Evolutionary conservation across 1,140 invertebrate species (phyloP), one percentile per base, ranked within the genome.

Genomic region (Psix sp.): DNA sequence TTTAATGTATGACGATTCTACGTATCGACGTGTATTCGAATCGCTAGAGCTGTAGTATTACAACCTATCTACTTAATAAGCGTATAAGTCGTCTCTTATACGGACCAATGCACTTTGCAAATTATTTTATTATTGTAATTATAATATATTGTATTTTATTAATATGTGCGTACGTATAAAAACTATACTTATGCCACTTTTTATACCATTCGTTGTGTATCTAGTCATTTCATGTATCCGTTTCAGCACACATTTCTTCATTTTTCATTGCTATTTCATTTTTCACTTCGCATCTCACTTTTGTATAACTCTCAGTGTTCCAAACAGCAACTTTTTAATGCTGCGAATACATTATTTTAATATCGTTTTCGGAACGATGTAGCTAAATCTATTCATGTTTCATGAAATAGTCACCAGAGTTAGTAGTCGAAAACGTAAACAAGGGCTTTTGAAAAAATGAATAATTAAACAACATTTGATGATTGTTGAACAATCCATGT

Each of bases 31-130:
- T 74, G 38, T 68, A 65, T 65, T 63, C 57, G 57, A 68, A 60
- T 60, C 40, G 65, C 40, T 68, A 59, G 59, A 65, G 39, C 13
- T 16, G 17, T 68, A 74, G 63, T 74, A 74, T 74, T 54, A 60
- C 56, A 59, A 62, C 67, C 67, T 57, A 67, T 62, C 57, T 74
- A 74, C 57, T 74, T 67, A 74, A 74, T 54, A 60, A 45, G 49
- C 38, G 54, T 56, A 56, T 66, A 31, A 52, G 54, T 66, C 62
- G 38, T 63, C 63, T 56, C 29, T 63, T 63, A 57, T 67, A 63
- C 57, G 57, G 49, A 67, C 57, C 51, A 63, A 56, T 68, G 43
- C 49, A 68, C 40, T 20, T 68, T 67, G 6, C 26, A 29, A 29
- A 29, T 29, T 1, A 7, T 3, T 29, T 29, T 29, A n/a, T 29